These are phyloP conservation scores for Pogona vitticeps DNA, from an alignment of 2,113 vertebrate genomes.

Conservation along the genomic window DNA sequence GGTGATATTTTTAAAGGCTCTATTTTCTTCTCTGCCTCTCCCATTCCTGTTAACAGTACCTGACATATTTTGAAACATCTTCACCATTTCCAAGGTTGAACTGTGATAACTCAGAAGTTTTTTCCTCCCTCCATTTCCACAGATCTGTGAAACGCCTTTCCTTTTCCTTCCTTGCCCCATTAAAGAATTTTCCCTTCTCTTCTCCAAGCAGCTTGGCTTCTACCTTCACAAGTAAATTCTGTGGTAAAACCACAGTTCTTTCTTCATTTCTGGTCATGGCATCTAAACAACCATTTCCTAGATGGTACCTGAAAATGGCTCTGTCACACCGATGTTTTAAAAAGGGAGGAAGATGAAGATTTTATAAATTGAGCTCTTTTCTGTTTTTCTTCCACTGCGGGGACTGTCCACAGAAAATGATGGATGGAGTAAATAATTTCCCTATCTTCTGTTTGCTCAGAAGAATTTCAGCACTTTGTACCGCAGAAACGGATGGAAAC, in stretches of 20 bases:
- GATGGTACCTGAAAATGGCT: not conserved
- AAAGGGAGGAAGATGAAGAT: not conserved
- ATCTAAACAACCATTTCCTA: not conserved
- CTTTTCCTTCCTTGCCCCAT: not conserved
- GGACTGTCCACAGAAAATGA: not conserved
- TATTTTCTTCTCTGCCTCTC: not conserved
- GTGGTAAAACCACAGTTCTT: not conserved
- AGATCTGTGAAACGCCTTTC: not conserved
- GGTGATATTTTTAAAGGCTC: not conserved
- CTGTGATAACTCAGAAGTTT: not conserved
- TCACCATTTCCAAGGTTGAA: not conserved
- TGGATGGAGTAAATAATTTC: not conserved
- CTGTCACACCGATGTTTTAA: not conserved
- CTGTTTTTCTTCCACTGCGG: not conserved
- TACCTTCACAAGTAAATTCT: not conserved
- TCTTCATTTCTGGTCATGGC: not conserved
- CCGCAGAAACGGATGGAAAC: not conserved
- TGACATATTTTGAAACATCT: not conserved
- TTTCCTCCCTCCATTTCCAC: not conserved
- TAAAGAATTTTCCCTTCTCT: too few relatives aligned
- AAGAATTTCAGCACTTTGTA: not conserved
- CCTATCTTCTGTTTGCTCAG: not conserved
- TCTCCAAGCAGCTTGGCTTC: not conserved
- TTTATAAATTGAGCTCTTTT: not conserved
- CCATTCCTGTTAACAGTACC: not conserved